Conservation (phyloP, 2,113 vertebrate genomes). For the Scopus umbretta region DNA sequence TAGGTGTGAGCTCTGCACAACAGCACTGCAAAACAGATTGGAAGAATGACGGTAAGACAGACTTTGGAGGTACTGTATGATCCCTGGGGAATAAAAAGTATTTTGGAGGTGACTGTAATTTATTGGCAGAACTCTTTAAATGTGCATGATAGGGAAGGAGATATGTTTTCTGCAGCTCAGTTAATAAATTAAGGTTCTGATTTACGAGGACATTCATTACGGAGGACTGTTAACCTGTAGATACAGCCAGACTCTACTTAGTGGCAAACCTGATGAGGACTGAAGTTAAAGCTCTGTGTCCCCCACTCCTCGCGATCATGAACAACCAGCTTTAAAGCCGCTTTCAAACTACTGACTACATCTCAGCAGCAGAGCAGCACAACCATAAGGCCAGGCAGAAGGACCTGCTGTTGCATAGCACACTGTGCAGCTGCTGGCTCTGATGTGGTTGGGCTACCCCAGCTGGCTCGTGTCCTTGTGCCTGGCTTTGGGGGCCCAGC, state of each 20-base stretch:
- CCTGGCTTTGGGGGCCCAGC: not conserved
- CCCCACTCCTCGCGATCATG: not conserved
- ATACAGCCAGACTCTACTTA: not conserved
- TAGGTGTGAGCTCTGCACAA: not conserved
- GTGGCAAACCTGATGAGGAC: not conserved
- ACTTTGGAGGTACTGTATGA: not conserved
- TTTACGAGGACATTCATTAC: not conserved
- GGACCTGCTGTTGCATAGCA: not conserved
- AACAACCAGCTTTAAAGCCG: not conserved
- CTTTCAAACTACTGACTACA: not conserved
- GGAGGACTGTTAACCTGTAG: not conserved
- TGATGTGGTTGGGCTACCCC: fast-evolving
- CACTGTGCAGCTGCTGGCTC: not conserved
- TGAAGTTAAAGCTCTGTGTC: not conserved
- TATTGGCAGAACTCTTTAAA: not conserved
- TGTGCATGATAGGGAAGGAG: not conserved
- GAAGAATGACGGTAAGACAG: not conserved
- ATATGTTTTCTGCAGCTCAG: not conserved
- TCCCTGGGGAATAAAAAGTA: not conserved
- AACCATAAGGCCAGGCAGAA: not conserved
- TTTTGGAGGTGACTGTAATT: not conserved
- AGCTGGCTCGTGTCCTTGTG: fast-evolving
- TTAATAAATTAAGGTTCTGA: not conserved
- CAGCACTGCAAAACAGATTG: not conserved
- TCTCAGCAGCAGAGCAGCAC: not conserved